Base-by-base conservation (phyloP, 2,113 vertebrate genomes). In the Noctilio leporinus region DNA sequence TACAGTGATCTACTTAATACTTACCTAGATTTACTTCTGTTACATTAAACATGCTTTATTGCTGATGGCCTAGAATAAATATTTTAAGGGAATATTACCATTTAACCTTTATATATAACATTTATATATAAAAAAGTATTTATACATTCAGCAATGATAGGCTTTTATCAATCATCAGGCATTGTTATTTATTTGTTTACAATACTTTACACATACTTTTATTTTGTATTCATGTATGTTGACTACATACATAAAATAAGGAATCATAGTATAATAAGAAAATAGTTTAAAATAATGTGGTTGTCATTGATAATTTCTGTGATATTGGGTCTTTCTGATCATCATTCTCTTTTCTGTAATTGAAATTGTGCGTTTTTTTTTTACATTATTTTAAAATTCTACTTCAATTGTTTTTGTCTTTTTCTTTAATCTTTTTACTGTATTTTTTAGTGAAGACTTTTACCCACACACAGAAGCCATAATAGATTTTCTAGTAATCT, bases 1-100 rank as follows among this genome's bases (percentile, higher is more conserved):
- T 96, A 94, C 55, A 98, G 96, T 95, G 97, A 97, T 96, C 93
- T 38, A 20, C 95, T 96, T 89, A 96, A 92, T 97, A 97, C 96
- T 95, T 97, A 96, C 96, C 59, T 96, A 86, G 89, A 95, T 97
- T 97, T 98, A 97, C 75, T 97, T 97, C 91, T 97, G 83, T 47
- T 93, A 91, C 57, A 96, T 91, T 81, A 96, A 96, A 69, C 30
- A 47, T 95, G 89, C 78, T 97, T 98, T 98, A 97, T 96, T 98
- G 92, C 87, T 97, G 90, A 98, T 97, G 94, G 77, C 89, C 67
- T 90, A 49, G 30, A 73, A 97, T 98, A 98, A 98, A 97, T 90
- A 40, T 59, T 93, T 96, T 91, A 95, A 96, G 62, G 22, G 35
- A 96, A 94, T 97, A 95, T 96, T 97, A 97, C 80, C 83, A 62